Evolutionary conservation across 2,113 vertebrate species (phyloP), one percentile per base, ranked within the genome.

Genomic region (Hippocampus mohnikei): DNA sequence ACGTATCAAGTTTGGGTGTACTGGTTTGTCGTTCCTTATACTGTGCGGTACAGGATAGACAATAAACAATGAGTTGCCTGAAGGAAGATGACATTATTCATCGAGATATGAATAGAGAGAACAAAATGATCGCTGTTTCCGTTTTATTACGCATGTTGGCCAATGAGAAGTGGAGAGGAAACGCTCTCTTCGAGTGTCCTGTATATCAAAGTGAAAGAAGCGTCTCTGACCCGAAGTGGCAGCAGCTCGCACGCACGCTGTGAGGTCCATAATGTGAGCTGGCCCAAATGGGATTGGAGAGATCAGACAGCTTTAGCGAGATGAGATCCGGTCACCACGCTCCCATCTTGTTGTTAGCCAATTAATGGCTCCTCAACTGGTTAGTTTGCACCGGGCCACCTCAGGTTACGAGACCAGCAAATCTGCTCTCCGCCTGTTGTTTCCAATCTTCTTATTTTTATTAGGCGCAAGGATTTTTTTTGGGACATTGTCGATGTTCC

Each of bases 261-360:
- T 5, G 12, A 8, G 62, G 27, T 88, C 70, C 75, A 73, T 62
- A 42, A 68, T 55, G 46, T 41, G 53, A 64, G 73, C 63, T 65
- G 72, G 73, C 53, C 69, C 69, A 85, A 85, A 86, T 83, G 72
- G 80, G 83, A 88, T 88, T 83, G 74, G 69, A 72, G 76, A 33
- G 73, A 85, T 87, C 85, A 79, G 84, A 81, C 83, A 68, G 78
- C 68, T 84, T 89, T 81, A 80, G 72, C 69, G 68, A 69, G 81
- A 81, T 84, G 81, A 83, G 82, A 80, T 85, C 80, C 79, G 76
- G 70, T 70, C 68, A 73, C 74, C 11, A 71, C 71, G 79, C 81
- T 68, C 75, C 71, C 68, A 69, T 78, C 70, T 74, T 81, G 80
- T 71, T 84, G 72, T 78, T 77, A 72, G 80, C 74, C 78, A 82